Evolutionary conservation across 2,113 vertebrate genomes (phyloP).

Genomic region (Abramis brama): DNA sequence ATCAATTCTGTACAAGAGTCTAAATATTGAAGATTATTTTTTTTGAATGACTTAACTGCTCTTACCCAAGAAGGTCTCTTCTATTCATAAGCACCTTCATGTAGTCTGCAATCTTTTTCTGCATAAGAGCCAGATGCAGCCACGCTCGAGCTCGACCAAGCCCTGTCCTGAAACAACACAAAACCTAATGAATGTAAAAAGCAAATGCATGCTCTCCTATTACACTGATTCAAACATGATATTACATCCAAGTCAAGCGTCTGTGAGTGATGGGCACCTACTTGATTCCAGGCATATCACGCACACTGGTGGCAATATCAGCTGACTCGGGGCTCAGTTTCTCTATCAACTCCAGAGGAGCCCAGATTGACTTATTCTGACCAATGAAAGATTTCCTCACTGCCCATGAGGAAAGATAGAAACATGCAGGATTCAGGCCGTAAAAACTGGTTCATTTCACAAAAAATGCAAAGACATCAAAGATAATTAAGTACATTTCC

Average conservation of each 20-base stretch:
- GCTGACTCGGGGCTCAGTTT: constrained; percentile 94
- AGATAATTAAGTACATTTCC: too few relatives aligned
- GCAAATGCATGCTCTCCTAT: background rate
- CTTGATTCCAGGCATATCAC: constrained; percentile 95
- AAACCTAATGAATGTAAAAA: background rate
- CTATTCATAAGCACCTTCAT: constrained; percentile 91
- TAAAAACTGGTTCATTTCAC: background rate
- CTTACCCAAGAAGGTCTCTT: constrained; percentile 89
- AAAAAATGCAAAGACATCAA: background rate
- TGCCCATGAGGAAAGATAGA: constrained; percentile 62
- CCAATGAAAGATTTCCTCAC: constrained; percentile 96
- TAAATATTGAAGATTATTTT: background rate
- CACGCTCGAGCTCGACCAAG: constrained; percentile 92
- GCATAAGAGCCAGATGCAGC: constrained; percentile 97
- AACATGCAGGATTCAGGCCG: background rate
- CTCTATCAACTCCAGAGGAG: constrained; percentile 94
- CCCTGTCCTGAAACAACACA: constrained; percentile 81
- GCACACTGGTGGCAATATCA: constrained; percentile 91
- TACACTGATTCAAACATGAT: background rate
- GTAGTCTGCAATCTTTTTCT: constrained; percentile 97
- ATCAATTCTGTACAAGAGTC: background rate
- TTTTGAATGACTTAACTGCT: background rate
- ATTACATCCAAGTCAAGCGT: background rate
- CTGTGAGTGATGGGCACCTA: constrained; percentile 68
- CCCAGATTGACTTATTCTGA: constrained; percentile 96